A percentile compares a stretch with the other conserved stretches of the same genome.
Conservation (phyloP, 2,797 vertebrate genomes). For the Lagorchestes hirsutus region DNA sequence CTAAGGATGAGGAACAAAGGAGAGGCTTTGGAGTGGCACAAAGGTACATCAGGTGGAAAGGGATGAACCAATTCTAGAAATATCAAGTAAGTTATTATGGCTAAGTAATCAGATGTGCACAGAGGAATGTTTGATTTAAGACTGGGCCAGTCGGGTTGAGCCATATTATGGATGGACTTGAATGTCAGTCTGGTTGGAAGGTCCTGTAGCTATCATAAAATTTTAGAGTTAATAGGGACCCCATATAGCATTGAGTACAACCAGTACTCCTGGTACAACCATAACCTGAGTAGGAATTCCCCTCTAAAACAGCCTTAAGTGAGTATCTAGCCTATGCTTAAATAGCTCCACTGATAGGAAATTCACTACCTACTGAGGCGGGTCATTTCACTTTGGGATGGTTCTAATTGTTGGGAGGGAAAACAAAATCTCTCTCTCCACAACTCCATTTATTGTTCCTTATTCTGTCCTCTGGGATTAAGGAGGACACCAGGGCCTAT, state of each 20-base stretch:
- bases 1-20: neutral
- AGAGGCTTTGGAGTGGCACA: neutral
- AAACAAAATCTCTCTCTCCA: neutral
- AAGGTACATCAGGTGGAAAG: neutral
- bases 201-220: no score
- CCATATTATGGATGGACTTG: neutral
- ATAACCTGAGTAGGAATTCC: no score
- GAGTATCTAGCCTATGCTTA: neutral
- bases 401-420: neutral
- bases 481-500: neutral
- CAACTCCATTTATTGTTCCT: neutral
- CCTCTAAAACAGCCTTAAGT: neutral
- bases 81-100: neutral
- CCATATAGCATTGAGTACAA: no score
- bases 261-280: no score
- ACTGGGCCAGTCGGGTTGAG: neutral
- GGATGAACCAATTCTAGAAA: neutral
- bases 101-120: neutral
- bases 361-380: neutral
- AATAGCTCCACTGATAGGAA: neutral
- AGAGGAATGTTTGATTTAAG: neutral
- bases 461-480: neutral
- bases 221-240: no score
- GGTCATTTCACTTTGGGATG: neutral
- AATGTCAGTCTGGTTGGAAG: no score